These are phyloP conservation scores for Tipula lateralis DNA, from an alignment of 2,888 invertebrate species.

Conservation along the genomic window DNA sequence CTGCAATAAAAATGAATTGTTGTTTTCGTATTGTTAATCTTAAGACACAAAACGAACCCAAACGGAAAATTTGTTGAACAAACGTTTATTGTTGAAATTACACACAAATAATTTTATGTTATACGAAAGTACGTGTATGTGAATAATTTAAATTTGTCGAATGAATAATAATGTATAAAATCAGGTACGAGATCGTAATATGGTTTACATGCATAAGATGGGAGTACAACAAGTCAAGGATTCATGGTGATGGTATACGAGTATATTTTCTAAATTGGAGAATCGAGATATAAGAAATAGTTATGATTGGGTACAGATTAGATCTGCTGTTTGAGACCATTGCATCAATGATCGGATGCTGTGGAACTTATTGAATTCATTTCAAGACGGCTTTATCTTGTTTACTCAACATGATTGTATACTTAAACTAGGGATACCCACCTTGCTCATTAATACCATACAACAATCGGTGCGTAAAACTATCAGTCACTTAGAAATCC, in stretches of 20 bases:
- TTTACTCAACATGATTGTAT: too few species aligned
- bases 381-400: too few species aligned
- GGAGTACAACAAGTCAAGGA: neutral
- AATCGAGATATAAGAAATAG: too few species aligned
- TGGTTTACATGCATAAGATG: neutral
- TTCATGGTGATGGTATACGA: neutral
- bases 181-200: neutral
- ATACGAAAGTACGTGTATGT: neutral
- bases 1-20: neutral
- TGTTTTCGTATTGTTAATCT: neutral
- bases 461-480: too few species aligned
- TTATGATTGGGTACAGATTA: too few species aligned
- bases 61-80: neutral
- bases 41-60: neutral
- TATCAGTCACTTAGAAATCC: too few species aligned
- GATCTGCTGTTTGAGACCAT: too few species aligned
- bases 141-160: constrained; percentile 19
- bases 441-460: too few species aligned
- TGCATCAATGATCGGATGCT: too few species aligned
- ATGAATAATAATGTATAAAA: neutral
- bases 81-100: neutral
- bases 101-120: neutral
- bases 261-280: too few species aligned
- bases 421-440: too few species aligned
- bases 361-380: too few species aligned